Evolutionary conservation across 2,113 vertebrate genomes (phyloP).

Genomic region (Albula goreensis): DNA sequence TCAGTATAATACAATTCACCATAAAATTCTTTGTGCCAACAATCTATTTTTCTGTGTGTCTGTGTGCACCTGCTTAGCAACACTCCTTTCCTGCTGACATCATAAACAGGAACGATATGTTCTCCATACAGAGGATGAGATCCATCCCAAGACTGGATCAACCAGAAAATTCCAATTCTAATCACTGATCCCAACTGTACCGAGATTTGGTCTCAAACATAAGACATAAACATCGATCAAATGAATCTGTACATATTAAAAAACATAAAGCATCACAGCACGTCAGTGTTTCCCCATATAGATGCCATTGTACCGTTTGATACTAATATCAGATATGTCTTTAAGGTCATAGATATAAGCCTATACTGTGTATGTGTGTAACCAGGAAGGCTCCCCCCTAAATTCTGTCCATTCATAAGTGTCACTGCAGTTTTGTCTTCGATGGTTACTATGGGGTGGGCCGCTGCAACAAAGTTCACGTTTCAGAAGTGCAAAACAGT

Average conservation of each 20-base stretch:
- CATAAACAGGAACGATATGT: not conserved
- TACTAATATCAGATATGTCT: slow-evolving; percentile 21
- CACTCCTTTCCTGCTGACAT: not conserved
- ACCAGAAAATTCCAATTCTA: slow-evolving; percentile 36
- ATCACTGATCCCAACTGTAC: slow-evolving; percentile 50
- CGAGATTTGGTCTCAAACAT: slow-evolving; percentile 42
- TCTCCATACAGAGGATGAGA: not conserved
- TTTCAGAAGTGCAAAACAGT: not conserved
- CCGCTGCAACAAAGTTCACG: slow-evolving; percentile 6
- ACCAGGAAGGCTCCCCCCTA: not conserved
- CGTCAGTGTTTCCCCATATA: slow-evolving; percentile 21
- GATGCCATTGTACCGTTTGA: slow-evolving; percentile 23
- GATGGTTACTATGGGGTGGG: not conserved
- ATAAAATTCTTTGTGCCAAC: slow-evolving; percentile 57
- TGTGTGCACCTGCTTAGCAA: slow-evolving; percentile 60
- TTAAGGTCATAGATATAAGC: slow-evolving; percentile 18
- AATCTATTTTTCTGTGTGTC: slow-evolving; percentile 13
- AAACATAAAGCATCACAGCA: slow-evolving; percentile 23
- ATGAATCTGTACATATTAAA: slow-evolving; percentile 23
- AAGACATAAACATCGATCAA: not conserved
- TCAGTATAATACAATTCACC: slow-evolving; percentile 49
- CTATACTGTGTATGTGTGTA: slow-evolving; percentile 7
- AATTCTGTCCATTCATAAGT: not conserved
- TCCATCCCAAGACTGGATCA: not conserved
- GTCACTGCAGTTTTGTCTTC: not conserved